Evolutionary conservation across 2,113 vertebrate genomes (phyloP).

Genomic region (Mastomys natalensis): DNA sequence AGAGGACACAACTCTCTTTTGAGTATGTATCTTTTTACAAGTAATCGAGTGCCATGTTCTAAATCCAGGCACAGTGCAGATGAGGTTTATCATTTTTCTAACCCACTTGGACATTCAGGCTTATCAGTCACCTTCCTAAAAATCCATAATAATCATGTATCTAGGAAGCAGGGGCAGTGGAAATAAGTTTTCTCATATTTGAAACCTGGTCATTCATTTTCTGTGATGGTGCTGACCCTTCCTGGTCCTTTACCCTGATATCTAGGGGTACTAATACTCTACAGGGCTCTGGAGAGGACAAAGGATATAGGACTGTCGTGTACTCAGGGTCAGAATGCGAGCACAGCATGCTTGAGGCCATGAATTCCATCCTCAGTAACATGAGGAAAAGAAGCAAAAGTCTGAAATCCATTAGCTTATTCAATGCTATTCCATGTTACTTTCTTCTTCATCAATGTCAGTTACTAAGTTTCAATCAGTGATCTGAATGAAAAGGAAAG

Average conservation of each 20-base stretch:
- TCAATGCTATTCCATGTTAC: background rate
- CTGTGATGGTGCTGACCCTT: background rate
- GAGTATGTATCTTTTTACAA: background rate
- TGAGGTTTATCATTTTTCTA: background rate
- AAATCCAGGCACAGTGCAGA: background rate
- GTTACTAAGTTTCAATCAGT: slow-evolving; percentile 2
- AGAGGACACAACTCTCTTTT: background rate
- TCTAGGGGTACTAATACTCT: background rate
- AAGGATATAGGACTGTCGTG: background rate
- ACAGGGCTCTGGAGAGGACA: background rate
- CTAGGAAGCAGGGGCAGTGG: background rate
- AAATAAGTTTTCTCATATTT: background rate
- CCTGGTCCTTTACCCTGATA: background rate
- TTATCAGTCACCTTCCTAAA: background rate
- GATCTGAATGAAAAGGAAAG: slow-evolving; percentile 2
- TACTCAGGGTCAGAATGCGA: background rate
- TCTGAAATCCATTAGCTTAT: background rate
- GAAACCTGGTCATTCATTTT: background rate
- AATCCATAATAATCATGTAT: background rate
- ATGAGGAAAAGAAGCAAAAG: background rate
- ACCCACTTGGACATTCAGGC: background rate
- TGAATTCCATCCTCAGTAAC: background rate
- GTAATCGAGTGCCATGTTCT: background rate
- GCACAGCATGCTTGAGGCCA: background rate
- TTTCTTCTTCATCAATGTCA: background rate